phyloP scores from a whole-genome alignment of 37 sponge, comb jelly and placozoan species.

The Ephydatia muelleri region DNA sequence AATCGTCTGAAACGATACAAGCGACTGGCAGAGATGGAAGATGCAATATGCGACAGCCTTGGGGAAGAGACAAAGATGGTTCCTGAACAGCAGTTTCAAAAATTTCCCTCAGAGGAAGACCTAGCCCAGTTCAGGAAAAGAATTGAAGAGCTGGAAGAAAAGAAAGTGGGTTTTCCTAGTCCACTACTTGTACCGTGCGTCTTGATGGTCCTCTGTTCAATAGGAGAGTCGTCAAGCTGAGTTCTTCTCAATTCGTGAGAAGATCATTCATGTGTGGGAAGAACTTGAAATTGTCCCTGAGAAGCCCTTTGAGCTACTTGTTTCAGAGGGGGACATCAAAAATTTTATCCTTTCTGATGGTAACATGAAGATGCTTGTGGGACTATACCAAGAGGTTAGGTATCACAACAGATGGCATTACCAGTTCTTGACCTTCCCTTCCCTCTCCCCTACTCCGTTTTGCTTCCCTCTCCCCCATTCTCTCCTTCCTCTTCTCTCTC shows the following conservation, averaged over 20 bases:
- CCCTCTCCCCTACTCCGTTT: not conserved
- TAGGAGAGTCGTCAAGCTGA: slow-evolving; percentile 53
- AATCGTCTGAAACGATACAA: slow-evolving; percentile 68
- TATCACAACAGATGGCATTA: not conserved
- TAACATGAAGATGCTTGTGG: slow-evolving; percentile 63
- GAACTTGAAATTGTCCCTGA: slow-evolving; percentile 60
- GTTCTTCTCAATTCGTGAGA: slow-evolving; percentile 40
- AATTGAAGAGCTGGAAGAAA: slow-evolving; percentile 54
- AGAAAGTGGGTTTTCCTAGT: slow-evolving; percentile 27
- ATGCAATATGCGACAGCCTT: slow-evolving; percentile 43
- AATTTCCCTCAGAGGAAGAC: slow-evolving; percentile 63
- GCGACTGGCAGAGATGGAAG: slow-evolving; percentile 70
- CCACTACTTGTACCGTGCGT: not conserved
- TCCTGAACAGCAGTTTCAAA: slow-evolving; percentile 1
- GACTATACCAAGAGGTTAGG: slow-evolving; percentile 44
- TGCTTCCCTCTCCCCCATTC: slow-evolving; percentile 9
- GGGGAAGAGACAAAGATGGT: slow-evolving; percentile 32
- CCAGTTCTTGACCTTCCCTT: not conserved
- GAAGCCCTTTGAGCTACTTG: slow-evolving; percentile 32
- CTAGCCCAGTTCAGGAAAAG: slow-evolving; percentile 38
- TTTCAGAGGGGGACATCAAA: slow-evolving; percentile 37
- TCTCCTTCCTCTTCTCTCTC: too few species aligned
- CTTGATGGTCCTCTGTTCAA: not conserved
- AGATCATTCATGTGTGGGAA: slow-evolving; percentile 54
- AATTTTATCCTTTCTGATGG: slow-evolving; percentile 67